Evolutionary conservation across 2,797 vertebrate genomes (phyloP), one percentile per base, ranked within the genome.

Genomic region (Eulemur mongoz): DNA sequence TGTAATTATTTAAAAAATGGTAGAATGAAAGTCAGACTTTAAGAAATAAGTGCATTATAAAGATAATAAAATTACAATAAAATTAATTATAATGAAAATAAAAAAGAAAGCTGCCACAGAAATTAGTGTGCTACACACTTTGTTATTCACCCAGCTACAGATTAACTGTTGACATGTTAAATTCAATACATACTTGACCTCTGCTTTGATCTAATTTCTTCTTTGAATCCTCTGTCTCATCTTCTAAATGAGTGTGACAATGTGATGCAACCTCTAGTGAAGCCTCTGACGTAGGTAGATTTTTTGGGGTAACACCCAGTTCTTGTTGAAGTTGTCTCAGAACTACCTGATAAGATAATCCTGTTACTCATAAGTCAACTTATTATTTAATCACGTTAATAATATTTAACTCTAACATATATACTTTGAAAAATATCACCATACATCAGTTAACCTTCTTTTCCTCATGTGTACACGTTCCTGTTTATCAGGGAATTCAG

Each of bases 201-300:
- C 98, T 99, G 69, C 99, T 82, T 92, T 98, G 98, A 86, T 99
- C 99, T 93, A 99, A 78, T 94, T 99, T 99, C 92, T 99, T 99
- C 43, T 99, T 98, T 83, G 99, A 98, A 7, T 98, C 98, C n/a
- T 97, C 38, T 96, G 99, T 99, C 94, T 99, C 99, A 27, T 99
- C 99, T 95, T 99, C 99, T 95, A 99, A 98, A 97, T 99, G 99
- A 91, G 96, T 99, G 85, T 99, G 99, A 97, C 99, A 99, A 61
- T 98, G 99, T 0, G 98, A 99, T 96, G 98, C 99, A 86, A 99
- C 99, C 98, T 99, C 99, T 38, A 99, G 98, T 4, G 99, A 99
- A 5, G 99, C 99, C 98, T 99, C 99, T 18, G 99, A 99, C 99
- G 99, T 99, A 0, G 99, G 99, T 2, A 99, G 98, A 97, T 99